Evolutionary conservation across 2,888 invertebrate species (phyloP).

Genomic region (Heliconius erato): DNA sequence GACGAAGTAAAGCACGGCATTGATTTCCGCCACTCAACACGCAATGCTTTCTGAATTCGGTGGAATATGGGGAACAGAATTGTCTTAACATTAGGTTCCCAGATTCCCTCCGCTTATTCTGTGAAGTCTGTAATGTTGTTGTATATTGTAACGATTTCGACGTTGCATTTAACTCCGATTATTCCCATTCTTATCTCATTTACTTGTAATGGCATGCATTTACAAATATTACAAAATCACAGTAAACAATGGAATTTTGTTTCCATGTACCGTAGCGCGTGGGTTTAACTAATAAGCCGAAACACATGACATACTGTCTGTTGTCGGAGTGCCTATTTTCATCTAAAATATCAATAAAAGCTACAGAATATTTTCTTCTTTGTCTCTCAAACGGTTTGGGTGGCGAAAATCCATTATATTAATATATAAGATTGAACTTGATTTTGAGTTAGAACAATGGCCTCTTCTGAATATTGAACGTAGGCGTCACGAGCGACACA

Average conservation of each 20-base stretch:
- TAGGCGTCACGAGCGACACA: slow-evolving; percentile 44
- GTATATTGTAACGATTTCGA: slow-evolving; percentile 25
- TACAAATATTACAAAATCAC: slow-evolving; percentile 56
- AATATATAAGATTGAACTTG: slow-evolving; percentile 54
- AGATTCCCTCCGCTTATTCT: no score
- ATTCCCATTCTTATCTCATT: slow-evolving; percentile 40
- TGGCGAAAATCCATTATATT: slow-evolving; percentile 25
- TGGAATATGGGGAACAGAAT: no score
- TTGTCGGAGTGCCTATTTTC: slow-evolving; percentile 42
- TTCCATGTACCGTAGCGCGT: slow-evolving; percentile 66
- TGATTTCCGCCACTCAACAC: no score
- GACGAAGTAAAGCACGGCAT: no score
- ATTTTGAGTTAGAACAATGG: slow-evolving; percentile 65
- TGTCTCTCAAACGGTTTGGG: slow-evolving; percentile 32
- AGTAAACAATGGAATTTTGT: slow-evolving; percentile 65
- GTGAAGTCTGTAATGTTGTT: slow-evolving; percentile 28
- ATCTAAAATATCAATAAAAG: slow-evolving; percentile 39
- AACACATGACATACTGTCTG: slow-evolving; percentile 50
- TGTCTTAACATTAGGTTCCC: no score
- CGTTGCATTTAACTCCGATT: slow-evolving; percentile 34
- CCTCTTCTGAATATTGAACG: slow-evolving; percentile 57
- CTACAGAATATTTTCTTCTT: slow-evolving; percentile 39
- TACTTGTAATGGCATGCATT: slow-evolving; percentile 28
- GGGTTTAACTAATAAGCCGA: slow-evolving; percentile 72
- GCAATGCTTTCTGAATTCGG: no score